A percentile compares a stretch with the other conserved stretches of the same genome.
Conservation (phyloP, 1,140 invertebrate species). For the Fopius arisanus region DNA sequence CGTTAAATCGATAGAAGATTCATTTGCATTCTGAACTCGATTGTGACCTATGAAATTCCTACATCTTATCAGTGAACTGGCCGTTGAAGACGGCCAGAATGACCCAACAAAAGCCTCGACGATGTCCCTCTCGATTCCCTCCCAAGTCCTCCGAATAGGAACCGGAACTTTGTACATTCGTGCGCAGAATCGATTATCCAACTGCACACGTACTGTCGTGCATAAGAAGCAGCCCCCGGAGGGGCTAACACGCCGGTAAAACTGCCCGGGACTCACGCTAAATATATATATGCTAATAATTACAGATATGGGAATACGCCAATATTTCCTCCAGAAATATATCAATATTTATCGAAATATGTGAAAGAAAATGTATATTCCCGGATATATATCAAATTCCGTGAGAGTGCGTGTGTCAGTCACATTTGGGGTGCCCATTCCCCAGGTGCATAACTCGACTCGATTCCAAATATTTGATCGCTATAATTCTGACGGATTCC, state of each 20-base stretch:
- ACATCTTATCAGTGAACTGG: too few species aligned
- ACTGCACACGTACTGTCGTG: constrained; percentile 45
- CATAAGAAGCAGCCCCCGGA: constrained; percentile 47
- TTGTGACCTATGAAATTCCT: too few species aligned
- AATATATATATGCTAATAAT: too few species aligned
- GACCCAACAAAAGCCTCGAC: too few species aligned
- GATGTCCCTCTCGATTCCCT: not conserved
- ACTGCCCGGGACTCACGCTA: constrained; percentile 3
- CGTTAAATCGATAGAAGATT: too few species aligned
- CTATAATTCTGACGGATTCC: not conserved
- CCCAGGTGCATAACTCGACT: not conserved
- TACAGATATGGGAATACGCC: too few species aligned
- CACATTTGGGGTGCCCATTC: not conserved
- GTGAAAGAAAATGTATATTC: not conserved
- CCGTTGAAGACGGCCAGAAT: too few species aligned
- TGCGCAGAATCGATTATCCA: constrained; percentile 54
- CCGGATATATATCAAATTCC: too few species aligned
- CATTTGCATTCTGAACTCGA: too few species aligned
- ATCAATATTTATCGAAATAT: too few species aligned
- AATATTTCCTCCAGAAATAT: too few species aligned
- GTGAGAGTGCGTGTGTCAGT: not conserved
- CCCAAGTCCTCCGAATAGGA: constrained; percentile 45
- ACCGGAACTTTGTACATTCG: constrained; percentile 53
- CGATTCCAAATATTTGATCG: not conserved
- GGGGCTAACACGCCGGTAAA: constrained; percentile 5